Evolutionary conservation across 2,797 vertebrate species (phyloP).

Genomic region (Micrastur ruficollis): DNA sequence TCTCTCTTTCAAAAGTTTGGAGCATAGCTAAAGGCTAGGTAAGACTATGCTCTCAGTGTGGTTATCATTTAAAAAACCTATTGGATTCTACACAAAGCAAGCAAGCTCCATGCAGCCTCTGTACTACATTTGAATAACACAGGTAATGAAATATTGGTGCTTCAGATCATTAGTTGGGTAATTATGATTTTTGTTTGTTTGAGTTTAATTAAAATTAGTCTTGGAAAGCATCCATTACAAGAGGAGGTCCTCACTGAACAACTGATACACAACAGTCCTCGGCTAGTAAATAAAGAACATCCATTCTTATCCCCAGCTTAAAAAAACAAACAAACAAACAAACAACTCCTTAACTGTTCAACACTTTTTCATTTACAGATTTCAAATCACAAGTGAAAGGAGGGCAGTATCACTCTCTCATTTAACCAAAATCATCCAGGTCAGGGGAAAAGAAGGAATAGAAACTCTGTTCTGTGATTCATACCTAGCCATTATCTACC

Average conservation of each 20-base stretch:
- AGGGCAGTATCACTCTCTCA: not conserved
- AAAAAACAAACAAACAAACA: not conserved
- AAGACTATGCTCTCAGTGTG: not conserved
- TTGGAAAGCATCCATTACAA: not conserved
- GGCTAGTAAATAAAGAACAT: not conserved
- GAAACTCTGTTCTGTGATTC: not conserved
- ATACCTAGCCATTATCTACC: not conserved
- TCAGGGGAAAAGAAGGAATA: not conserved
- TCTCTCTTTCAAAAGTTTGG: not conserved
- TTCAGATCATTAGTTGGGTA: constrained; percentile 27
- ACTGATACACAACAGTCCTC: not conserved
- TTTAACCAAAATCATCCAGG: not conserved
- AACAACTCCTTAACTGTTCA: not conserved
- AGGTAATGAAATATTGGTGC: constrained; percentile 8
- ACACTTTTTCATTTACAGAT: not conserved
- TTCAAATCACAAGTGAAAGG: not conserved
- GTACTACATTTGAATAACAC: not conserved
- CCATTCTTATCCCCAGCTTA: not conserved
- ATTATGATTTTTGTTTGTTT: constrained; percentile 46
- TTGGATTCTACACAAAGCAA: not conserved
- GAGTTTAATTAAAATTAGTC: constrained; percentile 36
- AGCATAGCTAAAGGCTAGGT: not conserved
- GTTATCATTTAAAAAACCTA: not conserved
- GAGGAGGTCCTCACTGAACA: constrained; percentile 4
- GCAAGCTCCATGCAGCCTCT: not conserved